These are phyloP conservation scores for Ruditapes philippinarum DNA, from an alignment of 1,140 invertebrate genomes.

Conservation along the genomic window DNA sequence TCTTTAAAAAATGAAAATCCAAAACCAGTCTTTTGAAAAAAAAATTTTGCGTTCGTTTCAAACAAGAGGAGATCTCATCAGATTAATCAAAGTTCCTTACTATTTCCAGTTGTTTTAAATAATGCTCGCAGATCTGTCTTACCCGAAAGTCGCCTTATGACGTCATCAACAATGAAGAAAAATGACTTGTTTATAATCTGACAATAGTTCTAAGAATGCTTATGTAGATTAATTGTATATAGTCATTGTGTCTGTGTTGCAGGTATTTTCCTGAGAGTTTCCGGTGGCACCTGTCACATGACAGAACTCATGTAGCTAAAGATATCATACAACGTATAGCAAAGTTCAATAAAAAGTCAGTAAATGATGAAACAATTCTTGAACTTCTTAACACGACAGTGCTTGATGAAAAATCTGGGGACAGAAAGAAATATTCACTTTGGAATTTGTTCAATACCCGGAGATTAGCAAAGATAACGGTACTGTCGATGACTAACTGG, in stretches of 20 bases:
- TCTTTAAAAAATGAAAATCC: too few relatives aligned
- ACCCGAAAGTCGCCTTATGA: too few relatives aligned
- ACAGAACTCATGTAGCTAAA: not conserved
- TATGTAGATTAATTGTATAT: too few relatives aligned
- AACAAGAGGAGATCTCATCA: too few relatives aligned
- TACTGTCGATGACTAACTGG: conserved; percentile 41
- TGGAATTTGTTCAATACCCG: conserved; percentile 19
- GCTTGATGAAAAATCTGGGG: not conserved
- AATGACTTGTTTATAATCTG: too few relatives aligned
- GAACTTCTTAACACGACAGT: not conserved
- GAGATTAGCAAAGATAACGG: conserved; percentile 26
- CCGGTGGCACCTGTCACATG: conserved; percentile 51
- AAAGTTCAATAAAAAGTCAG: not conserved
- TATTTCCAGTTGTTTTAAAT: too few relatives aligned
- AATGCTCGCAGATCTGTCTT: too few relatives aligned
- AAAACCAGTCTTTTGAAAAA: too few relatives aligned
- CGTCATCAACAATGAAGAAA: too few relatives aligned
- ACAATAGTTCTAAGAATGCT: too few relatives aligned
- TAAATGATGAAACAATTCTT: not conserved
- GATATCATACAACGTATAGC: not conserved
- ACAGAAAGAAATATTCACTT: conserved; percentile 38
- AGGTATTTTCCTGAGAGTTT: conserved; percentile 60
- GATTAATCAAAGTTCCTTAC: too few relatives aligned
- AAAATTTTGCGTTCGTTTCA: too few relatives aligned
- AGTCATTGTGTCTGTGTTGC: not conserved